phyloP scores from a whole-genome alignment of 2,888 invertebrate genomes.

The Rhamphomyia laevipes region DNA sequence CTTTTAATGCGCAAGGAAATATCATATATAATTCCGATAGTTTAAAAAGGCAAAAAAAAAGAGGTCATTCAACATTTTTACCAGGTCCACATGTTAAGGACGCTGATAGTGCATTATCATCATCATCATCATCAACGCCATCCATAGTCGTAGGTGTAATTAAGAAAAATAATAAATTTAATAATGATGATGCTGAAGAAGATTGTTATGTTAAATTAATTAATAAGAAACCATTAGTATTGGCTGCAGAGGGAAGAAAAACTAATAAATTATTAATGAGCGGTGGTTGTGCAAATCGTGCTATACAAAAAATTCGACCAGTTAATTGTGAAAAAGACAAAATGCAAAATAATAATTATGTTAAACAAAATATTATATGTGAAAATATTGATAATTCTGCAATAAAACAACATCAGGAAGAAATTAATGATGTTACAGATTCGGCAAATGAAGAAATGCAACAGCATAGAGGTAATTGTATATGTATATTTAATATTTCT shows the following conservation, averaged over 20 bases:
- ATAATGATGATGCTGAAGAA: neutral
- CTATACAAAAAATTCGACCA: conserved; percentile 34
- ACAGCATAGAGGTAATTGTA: too few species aligned
- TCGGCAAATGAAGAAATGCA: too few species aligned
- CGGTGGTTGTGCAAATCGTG: conserved; percentile 26
- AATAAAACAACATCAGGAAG: too few species aligned
- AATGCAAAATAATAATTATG: too few species aligned
- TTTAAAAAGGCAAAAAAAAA: conserved; percentile 58
- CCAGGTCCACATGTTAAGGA: conserved; percentile 77
- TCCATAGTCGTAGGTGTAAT: conserved; percentile 8
- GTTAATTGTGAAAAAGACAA: conserved; percentile 18
- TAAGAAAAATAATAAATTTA: conserved; percentile 17
- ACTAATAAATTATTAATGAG: conserved; percentile 17
- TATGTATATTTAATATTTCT: too few species aligned
- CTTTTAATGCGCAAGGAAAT: conserved; percentile 74
- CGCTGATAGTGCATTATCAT: conserved; percentile 37
- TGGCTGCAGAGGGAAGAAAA: neutral
- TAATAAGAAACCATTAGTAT: neutral
- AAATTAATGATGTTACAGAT: too few species aligned
- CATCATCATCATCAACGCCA: conserved; percentile 2
- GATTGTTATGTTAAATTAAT: neutral
- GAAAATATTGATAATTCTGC: too few species aligned
- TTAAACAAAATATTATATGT: too few species aligned
- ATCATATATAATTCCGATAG: conserved; percentile 82
- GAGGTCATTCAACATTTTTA: conserved; percentile 74